Evolutionary conservation across 2,797 vertebrate genomes (phyloP).

Genomic region (Pipistrellus pipistrellus): DNA sequence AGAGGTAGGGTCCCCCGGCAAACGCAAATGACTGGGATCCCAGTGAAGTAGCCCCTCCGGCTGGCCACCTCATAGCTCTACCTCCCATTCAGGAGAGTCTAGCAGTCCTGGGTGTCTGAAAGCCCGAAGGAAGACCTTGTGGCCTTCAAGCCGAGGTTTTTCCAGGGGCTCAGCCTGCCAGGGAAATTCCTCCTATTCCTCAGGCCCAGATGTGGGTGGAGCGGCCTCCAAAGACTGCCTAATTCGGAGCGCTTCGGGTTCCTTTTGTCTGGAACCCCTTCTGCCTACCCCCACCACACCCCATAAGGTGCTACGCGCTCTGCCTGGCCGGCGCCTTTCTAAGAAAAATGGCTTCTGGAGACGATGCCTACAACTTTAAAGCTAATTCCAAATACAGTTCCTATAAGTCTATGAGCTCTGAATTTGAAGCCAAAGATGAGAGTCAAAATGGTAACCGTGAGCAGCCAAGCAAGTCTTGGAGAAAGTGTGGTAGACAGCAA

Average conservation of each 20-base stretch:
- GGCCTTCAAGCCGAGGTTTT: background rate
- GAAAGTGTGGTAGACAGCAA: background rate
- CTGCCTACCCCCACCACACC: background rate
- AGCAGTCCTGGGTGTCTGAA: background rate
- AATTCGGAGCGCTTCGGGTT: fast-evolving
- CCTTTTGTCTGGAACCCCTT: background rate
- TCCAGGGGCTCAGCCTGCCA: background rate
- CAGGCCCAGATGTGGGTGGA: background rate
- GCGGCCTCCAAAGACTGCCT: background rate
- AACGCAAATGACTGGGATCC: background rate
- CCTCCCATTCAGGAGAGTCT: background rate
- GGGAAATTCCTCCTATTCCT: background rate
- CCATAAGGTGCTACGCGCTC: fast-evolving
- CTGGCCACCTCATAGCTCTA: background rate
- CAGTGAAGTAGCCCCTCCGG: background rate
- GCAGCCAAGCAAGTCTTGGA: background rate
- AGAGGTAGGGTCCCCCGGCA: background rate
- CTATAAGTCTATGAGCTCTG: background rate
- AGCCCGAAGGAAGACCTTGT: background rate
- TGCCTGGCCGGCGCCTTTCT: background rate
- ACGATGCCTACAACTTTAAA: background rate
- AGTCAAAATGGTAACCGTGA: background rate
- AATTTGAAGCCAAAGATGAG: background rate
- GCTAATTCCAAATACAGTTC: background rate
- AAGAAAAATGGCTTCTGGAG: conserved; percentile 47